Evolutionary conservation across 1,140 invertebrate species (phyloP).

Genomic region (Heliconius congener): DNA sequence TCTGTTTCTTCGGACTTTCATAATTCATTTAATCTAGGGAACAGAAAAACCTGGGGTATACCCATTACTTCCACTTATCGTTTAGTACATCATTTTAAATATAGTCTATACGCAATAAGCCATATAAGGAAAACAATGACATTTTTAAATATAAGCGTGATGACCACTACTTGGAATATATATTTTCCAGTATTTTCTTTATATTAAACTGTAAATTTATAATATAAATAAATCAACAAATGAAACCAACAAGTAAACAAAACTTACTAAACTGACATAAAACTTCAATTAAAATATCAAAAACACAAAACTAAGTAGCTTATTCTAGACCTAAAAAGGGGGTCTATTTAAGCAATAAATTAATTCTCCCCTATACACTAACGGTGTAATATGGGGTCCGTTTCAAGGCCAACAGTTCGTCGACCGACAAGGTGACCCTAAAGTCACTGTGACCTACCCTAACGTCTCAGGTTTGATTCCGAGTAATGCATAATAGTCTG

Average conservation of each 20-base stretch:
- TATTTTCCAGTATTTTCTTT: too few relatives aligned
- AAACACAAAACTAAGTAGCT: neutral
- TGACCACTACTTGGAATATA: too few relatives aligned
- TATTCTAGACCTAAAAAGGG: neutral
- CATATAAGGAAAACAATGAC: too few relatives aligned
- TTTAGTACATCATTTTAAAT: too few relatives aligned
- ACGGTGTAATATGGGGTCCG: conserved; percentile 25
- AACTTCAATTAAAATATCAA: neutral
- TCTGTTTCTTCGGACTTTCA: too few relatives aligned
- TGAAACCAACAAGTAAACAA: neutral
- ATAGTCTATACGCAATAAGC: too few relatives aligned
- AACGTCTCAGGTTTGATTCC: conserved; percentile 61
- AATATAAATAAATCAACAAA: too few relatives aligned
- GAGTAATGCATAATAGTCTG: conserved; percentile 63
- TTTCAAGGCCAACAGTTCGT: conserved; percentile 56
- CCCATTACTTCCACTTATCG: too few relatives aligned
- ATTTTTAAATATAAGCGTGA: too few relatives aligned
- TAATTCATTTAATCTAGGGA: too few relatives aligned
- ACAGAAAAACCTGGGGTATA: too few relatives aligned
- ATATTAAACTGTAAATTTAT: too few relatives aligned
- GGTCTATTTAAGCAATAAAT: neutral
- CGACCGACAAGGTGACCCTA: conserved; percentile 64
- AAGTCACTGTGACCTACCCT: conserved; percentile 67
- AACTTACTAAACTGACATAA: neutral
- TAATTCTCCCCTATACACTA: conserved; percentile 14